Percentiles rank a stretch among this genome's conserved stretches.
These are phyloP conservation scores for Drosophila sp. DNA, from an alignment of 1,140 invertebrate genomes.

Conservation along the genomic window DNA sequence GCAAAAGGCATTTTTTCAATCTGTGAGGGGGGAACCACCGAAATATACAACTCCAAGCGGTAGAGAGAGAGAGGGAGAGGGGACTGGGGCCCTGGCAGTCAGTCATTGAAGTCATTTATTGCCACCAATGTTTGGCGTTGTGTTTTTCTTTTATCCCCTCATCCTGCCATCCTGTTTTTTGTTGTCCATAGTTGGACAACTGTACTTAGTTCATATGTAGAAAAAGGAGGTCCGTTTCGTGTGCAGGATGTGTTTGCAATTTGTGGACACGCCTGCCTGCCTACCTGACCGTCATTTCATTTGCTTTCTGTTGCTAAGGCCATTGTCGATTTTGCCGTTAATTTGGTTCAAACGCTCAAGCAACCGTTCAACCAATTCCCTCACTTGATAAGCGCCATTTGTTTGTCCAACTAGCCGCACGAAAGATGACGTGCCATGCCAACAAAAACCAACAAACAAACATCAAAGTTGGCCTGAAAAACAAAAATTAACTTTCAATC, in stretches of 20 bases:
- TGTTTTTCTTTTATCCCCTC: slow-evolving; percentile 31
- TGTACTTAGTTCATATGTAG: slow-evolving; percentile 46
- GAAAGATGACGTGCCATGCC: slow-evolving; percentile 52
- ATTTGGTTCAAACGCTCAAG: slow-evolving; percentile 32
- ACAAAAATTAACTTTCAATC: neutral
- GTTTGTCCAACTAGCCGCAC: slow-evolving; percentile 48
- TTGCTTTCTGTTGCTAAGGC: slow-evolving; percentile 29
- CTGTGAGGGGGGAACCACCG: neutral
- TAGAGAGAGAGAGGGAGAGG: too few relatives aligned
- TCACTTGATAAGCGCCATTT: slow-evolving; percentile 43
- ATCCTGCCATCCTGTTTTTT: neutral
- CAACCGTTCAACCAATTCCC: slow-evolving; percentile 8
- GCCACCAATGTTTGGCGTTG: slow-evolving; percentile 71
- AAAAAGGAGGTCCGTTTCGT: slow-evolving; percentile 60
- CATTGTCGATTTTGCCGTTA: slow-evolving; percentile 59
- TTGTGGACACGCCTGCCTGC: slow-evolving; percentile 68
- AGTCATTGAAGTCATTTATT: slow-evolving; percentile 82
- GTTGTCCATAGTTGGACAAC: slow-evolving; percentile 15
- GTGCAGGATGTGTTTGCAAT: slow-evolving; percentile 81
- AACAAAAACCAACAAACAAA: neutral
- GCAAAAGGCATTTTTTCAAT: slow-evolving; percentile 26
- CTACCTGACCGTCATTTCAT: slow-evolving; percentile 69
- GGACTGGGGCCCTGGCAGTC: slow-evolving; percentile 48
- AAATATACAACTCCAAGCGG: slow-evolving; percentile 11
- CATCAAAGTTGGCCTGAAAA: neutral